phyloP scores from a whole-genome alignment of 2,888 invertebrate species.

The Scrobipalpa atriplicella region DNA sequence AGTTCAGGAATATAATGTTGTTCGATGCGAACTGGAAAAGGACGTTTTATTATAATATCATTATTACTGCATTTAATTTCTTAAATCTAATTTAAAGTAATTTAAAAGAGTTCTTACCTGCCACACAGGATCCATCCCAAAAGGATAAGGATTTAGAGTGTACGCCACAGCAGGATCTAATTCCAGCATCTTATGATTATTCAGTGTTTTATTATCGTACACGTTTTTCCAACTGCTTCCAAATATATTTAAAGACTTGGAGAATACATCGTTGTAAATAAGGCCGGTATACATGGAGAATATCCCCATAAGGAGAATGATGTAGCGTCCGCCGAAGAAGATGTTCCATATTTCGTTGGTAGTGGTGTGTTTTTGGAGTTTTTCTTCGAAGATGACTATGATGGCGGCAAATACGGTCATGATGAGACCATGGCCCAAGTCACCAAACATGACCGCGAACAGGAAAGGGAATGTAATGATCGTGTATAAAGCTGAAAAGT shows the following conservation, averaged over 20 bases:
- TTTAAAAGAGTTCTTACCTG: conserved; percentile 77
- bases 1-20: conserved; percentile 88
- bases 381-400: conserved; percentile 85
- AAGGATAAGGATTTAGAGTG: conserved; percentile 82
- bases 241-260: conserved; percentile 88
- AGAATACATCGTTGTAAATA: conserved; percentile 99
- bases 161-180: conserved; percentile 76
- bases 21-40: conserved; percentile 80
- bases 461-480: conserved; percentile 90
- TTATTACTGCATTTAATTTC: background rate
- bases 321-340: conserved; percentile 98
- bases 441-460: conserved; percentile 91
- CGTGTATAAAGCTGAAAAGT: conserved; percentile 85
- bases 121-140: conserved; percentile 89
- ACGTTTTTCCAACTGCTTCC: conserved; percentile 84
- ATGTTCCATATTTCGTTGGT: conserved; percentile 89
- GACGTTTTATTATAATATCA: too few relatives aligned
- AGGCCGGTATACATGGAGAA: conserved; percentile 99
- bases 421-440: conserved; percentile 87
- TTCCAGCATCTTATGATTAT: conserved; percentile 53
- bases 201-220: conserved; percentile 61
- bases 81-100: too few relatives aligned
- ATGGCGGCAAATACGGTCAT: conserved; percentile 85
- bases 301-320: conserved; percentile 97
- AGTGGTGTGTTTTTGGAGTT: conserved; percentile 73